phyloP scores from a whole-genome alignment of 2,113 vertebrate genomes.

The Xenotilapia flavipinnis region DNA sequence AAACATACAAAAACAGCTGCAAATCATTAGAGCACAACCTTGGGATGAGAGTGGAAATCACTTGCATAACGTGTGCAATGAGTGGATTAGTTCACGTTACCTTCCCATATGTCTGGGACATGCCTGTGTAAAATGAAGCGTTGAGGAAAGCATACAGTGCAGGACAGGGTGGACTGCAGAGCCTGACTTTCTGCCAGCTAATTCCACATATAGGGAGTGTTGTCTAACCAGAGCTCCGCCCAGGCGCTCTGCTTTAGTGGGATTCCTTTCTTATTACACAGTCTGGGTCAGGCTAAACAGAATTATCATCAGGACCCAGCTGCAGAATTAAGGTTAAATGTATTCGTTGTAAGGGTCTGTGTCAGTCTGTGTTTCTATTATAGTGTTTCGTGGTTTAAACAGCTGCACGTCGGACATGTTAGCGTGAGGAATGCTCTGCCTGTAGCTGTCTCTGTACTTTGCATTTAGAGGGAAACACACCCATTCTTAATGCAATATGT shows the following conservation, averaged over 20 bases:
- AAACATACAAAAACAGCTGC: neutral
- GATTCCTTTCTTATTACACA: constrained; percentile 46
- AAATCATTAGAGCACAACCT: neutral
- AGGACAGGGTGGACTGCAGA: constrained; percentile 12
- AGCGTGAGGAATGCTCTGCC: neutral
- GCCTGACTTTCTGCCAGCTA: constrained; percentile 2
- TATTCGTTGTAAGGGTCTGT: neutral
- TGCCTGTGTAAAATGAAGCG: neutral
- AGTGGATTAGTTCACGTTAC: constrained; percentile 21
- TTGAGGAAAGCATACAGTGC: neutral
- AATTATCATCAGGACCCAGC: neutral
- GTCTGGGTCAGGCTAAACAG: constrained; percentile 32
- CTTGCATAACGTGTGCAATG: constrained; percentile 13
- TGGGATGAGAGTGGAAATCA: neutral
- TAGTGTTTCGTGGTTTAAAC: neutral
- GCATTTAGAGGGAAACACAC: neutral
- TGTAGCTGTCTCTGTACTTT: neutral
- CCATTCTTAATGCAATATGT: neutral
- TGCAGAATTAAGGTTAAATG: neutral
- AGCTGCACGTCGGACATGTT: neutral
- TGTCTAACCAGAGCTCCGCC: neutral
- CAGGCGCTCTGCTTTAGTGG: neutral
- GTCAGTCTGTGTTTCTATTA: neutral
- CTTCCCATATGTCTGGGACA: neutral
- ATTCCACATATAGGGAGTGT: constrained; percentile 7